Conservation (phyloP, 2,888 invertebrate species). For the Stegana nigrithorax region DNA sequence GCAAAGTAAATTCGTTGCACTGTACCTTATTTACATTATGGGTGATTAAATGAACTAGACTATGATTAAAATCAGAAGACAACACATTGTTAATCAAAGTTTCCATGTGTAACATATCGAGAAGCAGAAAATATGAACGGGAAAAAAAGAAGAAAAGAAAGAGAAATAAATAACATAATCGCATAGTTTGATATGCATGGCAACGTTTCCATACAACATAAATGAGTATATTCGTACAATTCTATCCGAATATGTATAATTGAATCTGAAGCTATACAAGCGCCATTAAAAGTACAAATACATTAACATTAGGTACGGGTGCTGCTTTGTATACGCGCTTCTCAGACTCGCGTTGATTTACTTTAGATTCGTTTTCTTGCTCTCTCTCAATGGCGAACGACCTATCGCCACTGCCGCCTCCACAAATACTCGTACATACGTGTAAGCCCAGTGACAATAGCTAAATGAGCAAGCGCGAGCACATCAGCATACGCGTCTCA, state of each 20-base stretch:
- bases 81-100: no score
- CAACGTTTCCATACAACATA: not conserved
- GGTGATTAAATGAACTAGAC: no score
- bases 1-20: no score
- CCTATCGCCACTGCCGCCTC: not conserved
- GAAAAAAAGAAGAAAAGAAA: no score
- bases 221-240: not conserved
- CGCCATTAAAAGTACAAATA: slow-evolving; percentile 11
- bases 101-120: no score
- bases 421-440: not conserved
- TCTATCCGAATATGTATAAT: not conserved
- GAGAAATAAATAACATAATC: no score
- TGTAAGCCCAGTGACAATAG: not conserved
- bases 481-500: slow-evolving; percentile 7
- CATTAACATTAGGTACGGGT: slow-evolving; percentile 3
- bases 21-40: no score
- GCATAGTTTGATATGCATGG: no score
- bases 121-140: no score
- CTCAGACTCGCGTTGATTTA: not conserved
- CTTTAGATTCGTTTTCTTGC: not conserved
- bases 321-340: not conserved
- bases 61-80: no score
- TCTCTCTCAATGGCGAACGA: not conserved
- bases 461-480: slow-evolving; percentile 8
- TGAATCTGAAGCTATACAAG: slow-evolving; percentile 5